phyloP scores from a whole-genome alignment of 2,797 vertebrate genomes.

The Oryzias sinensis region DNA sequence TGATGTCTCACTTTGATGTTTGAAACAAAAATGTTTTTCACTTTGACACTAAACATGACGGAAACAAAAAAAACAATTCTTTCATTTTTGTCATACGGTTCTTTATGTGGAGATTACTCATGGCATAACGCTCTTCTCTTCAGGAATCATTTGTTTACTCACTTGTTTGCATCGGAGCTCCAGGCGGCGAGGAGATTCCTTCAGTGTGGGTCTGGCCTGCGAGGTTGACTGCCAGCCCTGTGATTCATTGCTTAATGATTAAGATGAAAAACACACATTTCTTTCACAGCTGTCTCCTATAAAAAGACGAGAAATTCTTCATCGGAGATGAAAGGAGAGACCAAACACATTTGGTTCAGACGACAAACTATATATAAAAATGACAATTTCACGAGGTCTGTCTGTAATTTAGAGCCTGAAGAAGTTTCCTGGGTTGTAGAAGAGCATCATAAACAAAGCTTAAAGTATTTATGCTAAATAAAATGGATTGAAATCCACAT shows the following conservation, averaged over 20 bases:
- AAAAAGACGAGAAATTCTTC: constrained; percentile 4
- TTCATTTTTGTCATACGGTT: constrained; percentile 36
- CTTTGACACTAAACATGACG: constrained; percentile 17
- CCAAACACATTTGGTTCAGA: no score
- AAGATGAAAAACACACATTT: constrained; percentile 30
- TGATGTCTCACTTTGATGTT: constrained; percentile 39
- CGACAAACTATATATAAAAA: no score
- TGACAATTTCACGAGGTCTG: no score
- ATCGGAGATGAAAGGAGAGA: not conserved
- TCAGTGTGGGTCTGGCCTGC: constrained; percentile 20
- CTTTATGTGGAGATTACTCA: constrained; percentile 52
- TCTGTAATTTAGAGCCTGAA: no score
- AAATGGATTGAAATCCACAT: no score
- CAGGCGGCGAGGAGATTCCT: constrained; percentile 36
- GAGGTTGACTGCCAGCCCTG: constrained; percentile 43
- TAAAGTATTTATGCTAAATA: no score
- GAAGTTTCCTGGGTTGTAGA: no score
- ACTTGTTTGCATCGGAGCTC: constrained; percentile 56
- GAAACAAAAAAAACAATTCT: constrained; percentile 3
- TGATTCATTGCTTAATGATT: constrained; percentile 47
- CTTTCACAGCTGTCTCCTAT: constrained; percentile 15
- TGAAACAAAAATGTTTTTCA: constrained; percentile 48
- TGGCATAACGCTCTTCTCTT: constrained; percentile 59
- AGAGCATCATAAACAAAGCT: no score
- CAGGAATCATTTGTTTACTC: constrained; percentile 66